phyloP scores from a whole-genome alignment of 1,140 invertebrate genomes.

The Elysia chlorotica region DNA sequence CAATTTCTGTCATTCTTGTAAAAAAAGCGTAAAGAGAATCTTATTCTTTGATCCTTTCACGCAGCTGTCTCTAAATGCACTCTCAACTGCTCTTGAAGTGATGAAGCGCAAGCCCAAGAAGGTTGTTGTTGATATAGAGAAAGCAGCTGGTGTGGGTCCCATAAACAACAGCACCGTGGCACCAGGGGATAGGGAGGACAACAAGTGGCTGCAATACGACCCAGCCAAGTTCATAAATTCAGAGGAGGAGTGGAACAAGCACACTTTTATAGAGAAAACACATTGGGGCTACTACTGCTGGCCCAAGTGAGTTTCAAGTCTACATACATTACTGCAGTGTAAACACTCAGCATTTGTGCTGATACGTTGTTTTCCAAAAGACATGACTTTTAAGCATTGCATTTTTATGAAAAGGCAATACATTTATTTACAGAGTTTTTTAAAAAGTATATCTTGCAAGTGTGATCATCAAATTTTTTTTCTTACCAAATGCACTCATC shows the following conservation, averaged over 20 bases:
- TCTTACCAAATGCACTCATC: no score
- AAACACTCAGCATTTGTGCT: no score
- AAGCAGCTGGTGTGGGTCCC: slow-evolving; percentile 32
- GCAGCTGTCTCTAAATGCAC: slow-evolving; percentile 67
- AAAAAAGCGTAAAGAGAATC: not conserved
- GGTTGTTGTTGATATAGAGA: slow-evolving; percentile 65
- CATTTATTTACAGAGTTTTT: no score
- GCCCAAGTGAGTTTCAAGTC: slow-evolving; percentile 76
- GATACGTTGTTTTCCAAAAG: no score
- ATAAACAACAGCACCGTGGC: slow-evolving; percentile 24
- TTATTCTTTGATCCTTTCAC: not conserved
- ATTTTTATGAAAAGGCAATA: no score
- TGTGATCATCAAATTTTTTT: no score
- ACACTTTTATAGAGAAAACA: slow-evolving; percentile 72
- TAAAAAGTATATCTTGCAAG: no score
- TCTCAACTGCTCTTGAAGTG: slow-evolving; percentile 77
- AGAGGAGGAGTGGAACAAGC: slow-evolving; percentile 75
- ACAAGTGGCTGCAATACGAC: slow-evolving; percentile 77
- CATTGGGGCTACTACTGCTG: slow-evolving; percentile 81
- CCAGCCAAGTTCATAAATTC: slow-evolving; percentile 67
- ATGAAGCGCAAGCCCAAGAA: slow-evolving; percentile 75
- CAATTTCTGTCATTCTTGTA: no score
- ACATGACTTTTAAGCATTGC: no score
- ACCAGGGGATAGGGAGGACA: slow-evolving; percentile 70
- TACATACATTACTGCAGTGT: no score